Evolutionary conservation across 2,113 vertebrate genomes (phyloP), one percentile per base, ranked within the genome.

Genomic region (Leptobrachium leishanense): DNA sequence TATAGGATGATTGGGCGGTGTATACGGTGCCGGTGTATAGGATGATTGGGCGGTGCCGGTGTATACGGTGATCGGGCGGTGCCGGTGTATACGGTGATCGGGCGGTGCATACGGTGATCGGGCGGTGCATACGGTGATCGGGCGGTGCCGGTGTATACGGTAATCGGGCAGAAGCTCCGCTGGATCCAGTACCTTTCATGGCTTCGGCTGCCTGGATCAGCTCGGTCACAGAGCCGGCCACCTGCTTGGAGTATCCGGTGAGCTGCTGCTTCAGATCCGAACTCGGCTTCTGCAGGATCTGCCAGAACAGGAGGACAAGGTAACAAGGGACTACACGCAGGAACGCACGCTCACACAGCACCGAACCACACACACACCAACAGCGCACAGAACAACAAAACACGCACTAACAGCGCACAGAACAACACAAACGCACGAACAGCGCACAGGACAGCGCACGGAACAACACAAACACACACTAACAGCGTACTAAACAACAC

Each of bases 171-270:
- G n/a, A n/a, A n/a, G n/a, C 44, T 9, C 5, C 57, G 6, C 50
- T 2, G 6, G 11, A 10, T 10, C 66, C 13, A 43, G 76, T 85
- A 98, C 97, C 98, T 91, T 99, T 99, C 98, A 99, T 99, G 89
- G 98, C 98, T 86, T 99, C 98, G 0, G 98, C 96, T 5, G 97
- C 96, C 88, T 99, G 98, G 89, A 99, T 99, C 85, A 98, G 96
- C 86, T 99, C 98, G 0, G 97, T 98, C 83, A 99, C 98, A 0
- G 95, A 98, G 64, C 96, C 95, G 0, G 98, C 97, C 83, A 99
- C 98, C 0, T 94, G 93, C 83, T 99, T 99, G 77, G 97, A 99
- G 88, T 93, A 96, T 63, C 64, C 86, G 0, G 97, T 90, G 88
- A 99, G 83, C 76, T 99, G 97, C 84, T 98, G 98, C 87, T 99